Conservation (phyloP, 2,888 invertebrate species). For the Andrena bucephala region DNA sequence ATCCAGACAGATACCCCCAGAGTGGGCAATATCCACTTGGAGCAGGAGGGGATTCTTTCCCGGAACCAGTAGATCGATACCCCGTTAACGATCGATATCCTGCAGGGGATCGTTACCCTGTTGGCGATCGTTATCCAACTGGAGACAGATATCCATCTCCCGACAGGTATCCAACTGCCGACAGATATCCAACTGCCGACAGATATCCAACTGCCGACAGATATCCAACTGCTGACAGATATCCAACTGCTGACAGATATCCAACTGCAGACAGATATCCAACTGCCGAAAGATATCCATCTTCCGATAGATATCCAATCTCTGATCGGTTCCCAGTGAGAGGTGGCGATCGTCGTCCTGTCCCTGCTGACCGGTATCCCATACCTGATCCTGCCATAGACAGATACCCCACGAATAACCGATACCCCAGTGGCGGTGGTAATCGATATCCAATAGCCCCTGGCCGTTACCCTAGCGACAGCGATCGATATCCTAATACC, state of each 20-base stretch:
- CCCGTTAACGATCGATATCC: slow-evolving; percentile 78
- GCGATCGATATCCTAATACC: slow-evolving; percentile 81
- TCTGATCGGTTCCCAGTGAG: slow-evolving; percentile 86
- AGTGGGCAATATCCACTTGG: slow-evolving; percentile 86
- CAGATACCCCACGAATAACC: slow-evolving; percentile 85
- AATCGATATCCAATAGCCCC: slow-evolving; percentile 84
- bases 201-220: slow-evolving; percentile 74
- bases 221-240: slow-evolving; percentile 72
- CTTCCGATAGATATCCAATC: slow-evolving; percentile 66
- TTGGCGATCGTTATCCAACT: slow-evolving; percentile 57
- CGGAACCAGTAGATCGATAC: slow-evolving; percentile 68
- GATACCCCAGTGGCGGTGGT: slow-evolving; percentile 83
- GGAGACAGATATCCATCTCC: slow-evolving; percentile 73
- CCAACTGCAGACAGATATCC: slow-evolving; percentile 76
- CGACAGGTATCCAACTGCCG: slow-evolving; percentile 85
- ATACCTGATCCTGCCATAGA: slow-evolving; percentile 73
- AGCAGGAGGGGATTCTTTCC: slow-evolving; percentile 82
- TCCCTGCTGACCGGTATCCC: slow-evolving; percentile 79
- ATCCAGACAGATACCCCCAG: slow-evolving; percentile 76
- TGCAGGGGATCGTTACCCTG: slow-evolving; percentile 74
- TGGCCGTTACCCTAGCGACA: slow-evolving; percentile 85
- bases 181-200: slow-evolving; percentile 75
- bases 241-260: slow-evolving; percentile 55
- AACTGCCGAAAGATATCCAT: no score
- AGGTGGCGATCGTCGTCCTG: slow-evolving; percentile 86